Conservation (phyloP, 2,797 vertebrate species). For the Odontamblyopus lacepedii region DNA sequence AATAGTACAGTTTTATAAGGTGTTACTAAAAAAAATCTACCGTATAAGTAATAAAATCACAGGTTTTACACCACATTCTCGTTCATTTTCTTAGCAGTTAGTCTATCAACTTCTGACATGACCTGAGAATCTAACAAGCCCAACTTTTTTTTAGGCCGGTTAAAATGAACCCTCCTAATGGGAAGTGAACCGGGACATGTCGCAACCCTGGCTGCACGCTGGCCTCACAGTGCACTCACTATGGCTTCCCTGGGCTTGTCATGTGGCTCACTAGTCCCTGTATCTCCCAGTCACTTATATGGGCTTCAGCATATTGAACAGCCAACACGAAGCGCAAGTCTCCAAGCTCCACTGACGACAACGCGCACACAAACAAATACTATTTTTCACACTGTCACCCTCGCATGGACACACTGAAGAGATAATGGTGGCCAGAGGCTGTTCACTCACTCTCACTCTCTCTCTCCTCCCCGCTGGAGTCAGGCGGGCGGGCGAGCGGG, state of each 20-base stretch:
- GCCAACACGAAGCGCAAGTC: slow-evolving; percentile 60
- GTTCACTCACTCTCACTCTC: slow-evolving; percentile 25
- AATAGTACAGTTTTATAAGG: too few relatives aligned
- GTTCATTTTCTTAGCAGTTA: too few relatives aligned
- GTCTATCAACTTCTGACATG: not conserved
- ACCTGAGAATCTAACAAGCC: not conserved
- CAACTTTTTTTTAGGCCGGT: not conserved
- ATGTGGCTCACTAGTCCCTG: slow-evolving; percentile 58
- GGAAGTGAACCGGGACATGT: slow-evolving; percentile 22
- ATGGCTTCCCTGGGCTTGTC: slow-evolving; percentile 47
- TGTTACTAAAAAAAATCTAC: too few relatives aligned
- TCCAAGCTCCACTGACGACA: slow-evolving; percentile 54
- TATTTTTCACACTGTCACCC: slow-evolving; percentile 19
- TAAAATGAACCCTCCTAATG: slow-evolving; percentile 15
- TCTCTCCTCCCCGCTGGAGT: slow-evolving; percentile 51
- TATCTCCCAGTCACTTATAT: slow-evolving; percentile 62
- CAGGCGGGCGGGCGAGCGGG: slow-evolving; percentile 40
- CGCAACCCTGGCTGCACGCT: slow-evolving; percentile 41
- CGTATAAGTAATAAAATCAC: too few relatives aligned
- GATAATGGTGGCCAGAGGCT: slow-evolving; percentile 77
- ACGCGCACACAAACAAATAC: slow-evolving; percentile 43
- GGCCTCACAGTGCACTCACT: slow-evolving; percentile 22
- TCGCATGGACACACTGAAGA: slow-evolving; percentile 66
- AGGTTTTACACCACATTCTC: too few relatives aligned
- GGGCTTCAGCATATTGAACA: slow-evolving; percentile 68